A percentile compares a stretch with the other conserved stretches of the same genome.
phyloP scores from a whole-genome alignment of 1,140 invertebrate species.

The Goniozus legneri region DNA sequence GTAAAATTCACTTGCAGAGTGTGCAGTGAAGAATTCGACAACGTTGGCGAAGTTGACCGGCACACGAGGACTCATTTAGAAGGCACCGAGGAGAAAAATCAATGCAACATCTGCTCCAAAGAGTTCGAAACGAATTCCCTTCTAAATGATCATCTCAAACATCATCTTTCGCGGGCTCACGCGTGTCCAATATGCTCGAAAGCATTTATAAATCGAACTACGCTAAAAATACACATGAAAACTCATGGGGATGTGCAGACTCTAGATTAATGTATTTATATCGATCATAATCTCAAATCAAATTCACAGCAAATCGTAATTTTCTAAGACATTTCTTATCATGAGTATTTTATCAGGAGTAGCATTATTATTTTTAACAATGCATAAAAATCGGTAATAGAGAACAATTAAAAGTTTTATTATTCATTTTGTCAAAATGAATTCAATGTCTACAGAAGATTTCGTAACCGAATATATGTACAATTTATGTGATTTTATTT shows the following conservation, averaged over 20 bases:
- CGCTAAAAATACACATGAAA: conserved; percentile 35
- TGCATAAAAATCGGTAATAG: background rate
- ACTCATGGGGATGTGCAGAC: conserved; percentile 23
- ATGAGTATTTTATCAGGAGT: too few relatives aligned
- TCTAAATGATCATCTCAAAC: conserved; percentile 31
- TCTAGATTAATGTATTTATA: background rate
- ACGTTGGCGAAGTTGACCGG: conserved; percentile 32
- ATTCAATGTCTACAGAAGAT: too few relatives aligned
- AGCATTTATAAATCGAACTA: conserved; percentile 35
- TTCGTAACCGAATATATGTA: too few relatives aligned
- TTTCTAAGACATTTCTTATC: too few relatives aligned
- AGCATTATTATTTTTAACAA: background rate
- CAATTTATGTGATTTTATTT: too few relatives aligned
- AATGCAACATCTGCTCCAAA: conserved; percentile 37
- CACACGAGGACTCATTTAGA: conserved; percentile 35
- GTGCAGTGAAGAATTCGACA: conserved; percentile 34
- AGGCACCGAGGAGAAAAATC: conserved; percentile 16
- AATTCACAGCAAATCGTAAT: background rate
- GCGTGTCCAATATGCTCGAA: conserved; percentile 36
- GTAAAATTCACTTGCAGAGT: conserved; percentile 37
- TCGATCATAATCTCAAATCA: background rate
- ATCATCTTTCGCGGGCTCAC: conserved; percentile 28
- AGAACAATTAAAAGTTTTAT: background rate
- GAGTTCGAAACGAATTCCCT: conserved; percentile 15
- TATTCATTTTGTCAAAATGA: background rate